Evolutionary conservation across 2,113 vertebrate species (phyloP).

Genomic region (Tichodroma muraria): DNA sequence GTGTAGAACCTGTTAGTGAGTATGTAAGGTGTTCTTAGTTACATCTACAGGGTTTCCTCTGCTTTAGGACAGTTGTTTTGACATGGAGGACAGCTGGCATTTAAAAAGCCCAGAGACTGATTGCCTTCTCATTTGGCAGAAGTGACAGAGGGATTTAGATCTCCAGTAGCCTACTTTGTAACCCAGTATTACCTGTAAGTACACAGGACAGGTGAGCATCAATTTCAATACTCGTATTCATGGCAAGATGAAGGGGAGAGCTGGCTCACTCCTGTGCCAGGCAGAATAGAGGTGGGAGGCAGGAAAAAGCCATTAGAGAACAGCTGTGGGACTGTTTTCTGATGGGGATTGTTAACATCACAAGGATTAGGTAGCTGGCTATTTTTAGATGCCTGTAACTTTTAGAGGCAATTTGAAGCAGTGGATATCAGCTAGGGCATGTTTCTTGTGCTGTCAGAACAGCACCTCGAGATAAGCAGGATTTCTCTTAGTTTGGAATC

Average conservation of each 20-base stretch:
- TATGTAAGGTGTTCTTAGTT: not conserved
- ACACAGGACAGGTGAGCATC: not conserved
- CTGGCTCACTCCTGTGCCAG: not conserved
- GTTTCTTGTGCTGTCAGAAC: constrained; percentile 5
- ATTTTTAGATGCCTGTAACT: constrained; percentile 43
- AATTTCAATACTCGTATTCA: not conserved
- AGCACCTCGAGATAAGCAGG: constrained; percentile 29
- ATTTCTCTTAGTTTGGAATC: not conserved
- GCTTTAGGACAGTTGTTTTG: not conserved
- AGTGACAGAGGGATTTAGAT: not conserved
- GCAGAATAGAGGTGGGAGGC: not conserved
- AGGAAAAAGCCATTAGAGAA: not conserved
- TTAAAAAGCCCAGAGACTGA: not conserved
- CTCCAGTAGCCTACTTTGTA: not conserved
- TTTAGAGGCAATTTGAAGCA: constrained; percentile 32
- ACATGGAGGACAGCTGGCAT: not conserved
- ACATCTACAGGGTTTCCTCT: not conserved
- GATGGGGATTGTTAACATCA: not conserved
- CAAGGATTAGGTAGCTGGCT: not conserved
- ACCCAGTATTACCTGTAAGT: not conserved
- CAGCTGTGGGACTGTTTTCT: not conserved
- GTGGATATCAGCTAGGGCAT: not conserved
- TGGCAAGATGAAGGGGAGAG: not conserved
- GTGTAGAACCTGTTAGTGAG: not conserved
- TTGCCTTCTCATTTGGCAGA: not conserved